These are phyloP conservation scores for Rutilus rutilus DNA, from an alignment of 2,113 vertebrate species.

Conservation along the genomic window DNA sequence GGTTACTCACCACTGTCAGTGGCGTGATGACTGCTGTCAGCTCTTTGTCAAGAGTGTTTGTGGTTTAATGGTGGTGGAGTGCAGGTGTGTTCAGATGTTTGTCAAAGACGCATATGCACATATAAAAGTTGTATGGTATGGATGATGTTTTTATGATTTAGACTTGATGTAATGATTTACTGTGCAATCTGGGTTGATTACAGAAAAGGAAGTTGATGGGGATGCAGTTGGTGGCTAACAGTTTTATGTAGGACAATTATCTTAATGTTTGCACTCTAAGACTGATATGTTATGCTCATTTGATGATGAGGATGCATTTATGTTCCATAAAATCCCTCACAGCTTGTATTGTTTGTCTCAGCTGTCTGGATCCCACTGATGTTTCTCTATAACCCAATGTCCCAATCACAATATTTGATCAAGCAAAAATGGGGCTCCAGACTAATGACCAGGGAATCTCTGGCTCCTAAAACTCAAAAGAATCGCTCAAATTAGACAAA, in stretches of 20 bases:
- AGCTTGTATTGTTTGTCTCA: neutral
- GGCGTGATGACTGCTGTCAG: constrained; percentile 24
- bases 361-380: neutral
- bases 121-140: neutral
- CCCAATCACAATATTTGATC: neutral
- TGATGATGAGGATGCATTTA: constrained; percentile 21
- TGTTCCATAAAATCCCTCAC: neutral
- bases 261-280: constrained; percentile 20
- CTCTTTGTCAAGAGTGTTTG: neutral
- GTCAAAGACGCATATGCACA: neutral
- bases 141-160: neutral
- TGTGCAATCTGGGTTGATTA: too few species aligned
- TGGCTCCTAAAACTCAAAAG: neutral
- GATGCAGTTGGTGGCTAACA: neutral
- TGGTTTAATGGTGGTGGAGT: constrained; percentile 5
- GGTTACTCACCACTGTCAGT: neutral
- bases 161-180: neutral
- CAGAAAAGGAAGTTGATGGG: neutral
- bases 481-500: neutral
- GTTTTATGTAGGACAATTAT: neutral
- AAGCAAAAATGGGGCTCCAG: neutral
- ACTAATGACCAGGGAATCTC: neutral
- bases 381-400: neutral
- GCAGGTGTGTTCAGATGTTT: neutral
- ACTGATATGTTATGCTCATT: constrained; percentile 15